Evolutionary conservation across 2,113 vertebrate species (phyloP).

Genomic region (Colinus virginianus): DNA sequence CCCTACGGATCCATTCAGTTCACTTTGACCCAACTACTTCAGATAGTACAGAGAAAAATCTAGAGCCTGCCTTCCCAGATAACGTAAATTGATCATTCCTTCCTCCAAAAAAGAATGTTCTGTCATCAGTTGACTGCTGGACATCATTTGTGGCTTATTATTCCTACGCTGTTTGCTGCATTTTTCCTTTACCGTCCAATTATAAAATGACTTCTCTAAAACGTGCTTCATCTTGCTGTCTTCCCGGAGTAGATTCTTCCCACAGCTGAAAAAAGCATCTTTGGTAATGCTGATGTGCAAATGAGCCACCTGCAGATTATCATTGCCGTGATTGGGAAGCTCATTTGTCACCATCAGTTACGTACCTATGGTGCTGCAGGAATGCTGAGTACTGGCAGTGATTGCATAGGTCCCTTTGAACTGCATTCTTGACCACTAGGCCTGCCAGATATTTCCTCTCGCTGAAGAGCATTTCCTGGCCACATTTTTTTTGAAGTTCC

Average conservation of each 20-base stretch:
- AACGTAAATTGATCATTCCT: not conserved
- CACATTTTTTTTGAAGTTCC: conserved; percentile 62
- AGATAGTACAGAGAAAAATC: not conserved
- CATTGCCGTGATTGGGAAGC: rapidly evolving
- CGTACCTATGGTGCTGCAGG: not conserved
- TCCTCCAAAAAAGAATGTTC: not conserved
- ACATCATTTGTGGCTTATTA: not conserved
- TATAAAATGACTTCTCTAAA: not conserved
- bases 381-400: not conserved
- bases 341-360: rapidly evolving
- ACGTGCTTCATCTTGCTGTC: not conserved
- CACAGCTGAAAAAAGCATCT: not conserved
- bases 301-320: not conserved
- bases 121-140: not conserved
- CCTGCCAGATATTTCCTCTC: conserved; percentile 71
- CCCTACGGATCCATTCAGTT: not conserved
- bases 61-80: not conserved
- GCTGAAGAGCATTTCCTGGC: conserved; percentile 71
- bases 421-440: conserved; percentile 61
- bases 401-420: conserved; percentile 30
- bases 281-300: rapidly evolving
- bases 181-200: not conserved
- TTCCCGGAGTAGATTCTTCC: not conserved
- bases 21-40: not conserved
- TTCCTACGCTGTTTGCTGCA: not conserved